phyloP scores from a whole-genome alignment of 2,113 vertebrate species.

The Arvicanthis niloticus region DNA sequence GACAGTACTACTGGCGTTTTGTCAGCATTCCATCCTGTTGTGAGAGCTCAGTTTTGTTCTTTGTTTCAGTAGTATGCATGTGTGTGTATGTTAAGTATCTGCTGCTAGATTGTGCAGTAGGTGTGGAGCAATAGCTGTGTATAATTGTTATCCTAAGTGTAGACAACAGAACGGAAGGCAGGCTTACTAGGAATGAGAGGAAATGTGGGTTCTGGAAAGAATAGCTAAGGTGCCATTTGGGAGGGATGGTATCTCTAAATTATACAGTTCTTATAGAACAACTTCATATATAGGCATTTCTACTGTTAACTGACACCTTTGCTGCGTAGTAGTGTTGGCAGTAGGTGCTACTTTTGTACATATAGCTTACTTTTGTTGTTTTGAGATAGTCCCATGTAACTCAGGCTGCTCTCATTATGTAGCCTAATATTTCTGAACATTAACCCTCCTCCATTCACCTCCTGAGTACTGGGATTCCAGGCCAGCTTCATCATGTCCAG shows the following conservation, averaged over 20 bases:
- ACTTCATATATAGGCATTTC: not conserved
- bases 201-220: not conserved
- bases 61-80: not conserved
- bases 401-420: not conserved
- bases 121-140: not conserved
- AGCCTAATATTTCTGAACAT: not conserved
- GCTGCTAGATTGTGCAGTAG: not conserved
- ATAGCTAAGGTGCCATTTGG: not conserved
- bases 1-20: not conserved
- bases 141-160: not conserved
- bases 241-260: not conserved
- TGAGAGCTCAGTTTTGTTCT: not conserved
- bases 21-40: not conserved
- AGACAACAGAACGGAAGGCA: constrained; percentile 12
- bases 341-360: constrained; percentile 2
- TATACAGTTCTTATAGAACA: constrained; percentile 36
- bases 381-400: not conserved
- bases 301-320: not conserved
- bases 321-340: not conserved
- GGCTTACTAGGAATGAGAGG: not conserved
- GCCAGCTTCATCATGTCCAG: not conserved
- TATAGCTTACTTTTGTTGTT: not conserved
- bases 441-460: too few relatives aligned
- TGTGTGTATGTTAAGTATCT: not conserved
- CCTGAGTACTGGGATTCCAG: not conserved